Conservation (phyloP, 2,113 vertebrate genomes). For the Polypterus bichir region DNA sequence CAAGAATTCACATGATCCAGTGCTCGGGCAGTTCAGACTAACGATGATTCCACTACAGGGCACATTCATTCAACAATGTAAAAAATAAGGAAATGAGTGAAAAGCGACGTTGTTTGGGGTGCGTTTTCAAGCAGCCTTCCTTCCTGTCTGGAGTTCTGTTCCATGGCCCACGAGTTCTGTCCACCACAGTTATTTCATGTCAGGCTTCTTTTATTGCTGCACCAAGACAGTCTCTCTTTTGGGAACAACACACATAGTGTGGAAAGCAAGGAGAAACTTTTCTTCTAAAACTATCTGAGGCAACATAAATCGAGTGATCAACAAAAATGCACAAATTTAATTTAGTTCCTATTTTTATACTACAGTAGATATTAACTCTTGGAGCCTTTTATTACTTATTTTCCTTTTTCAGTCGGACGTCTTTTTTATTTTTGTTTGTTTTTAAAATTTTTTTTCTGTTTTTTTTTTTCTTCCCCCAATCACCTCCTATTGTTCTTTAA, state of each 20-base stretch:
- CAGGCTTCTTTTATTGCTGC: conserved; percentile 63
- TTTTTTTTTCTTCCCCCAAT: conserved; percentile 42
- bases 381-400: conserved; percentile 73
- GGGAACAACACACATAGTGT: conserved; percentile 98
- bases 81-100: conserved; percentile 52
- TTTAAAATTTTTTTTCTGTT: conserved; percentile 25
- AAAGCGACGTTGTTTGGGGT: too few relatives aligned
- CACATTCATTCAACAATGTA: conserved; percentile 82
- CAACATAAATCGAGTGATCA: conserved; percentile 93
- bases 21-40: conserved; percentile 88
- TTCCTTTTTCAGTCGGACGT: conserved; percentile 68
- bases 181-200: conserved; percentile 63
- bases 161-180: conserved; percentile 63
- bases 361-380: conserved; percentile 99
- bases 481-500: conserved; percentile 70
- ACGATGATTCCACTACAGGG: conserved; percentile 80
- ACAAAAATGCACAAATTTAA: conserved; percentile 98
- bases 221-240: conserved; percentile 91
- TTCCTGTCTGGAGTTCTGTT: conserved; percentile 62
- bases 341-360: conserved; percentile 98
- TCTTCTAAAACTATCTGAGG: conserved; percentile 98
- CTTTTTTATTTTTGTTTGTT: conserved; percentile 39
- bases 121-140: conserved; percentile 42
- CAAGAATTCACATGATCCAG: conserved; percentile 70
- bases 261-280: conserved; percentile 85